These are phyloP conservation scores for Hypselothyrea guttata DNA, from an alignment of 2,888 invertebrate genomes.

Conservation along the genomic window DNA sequence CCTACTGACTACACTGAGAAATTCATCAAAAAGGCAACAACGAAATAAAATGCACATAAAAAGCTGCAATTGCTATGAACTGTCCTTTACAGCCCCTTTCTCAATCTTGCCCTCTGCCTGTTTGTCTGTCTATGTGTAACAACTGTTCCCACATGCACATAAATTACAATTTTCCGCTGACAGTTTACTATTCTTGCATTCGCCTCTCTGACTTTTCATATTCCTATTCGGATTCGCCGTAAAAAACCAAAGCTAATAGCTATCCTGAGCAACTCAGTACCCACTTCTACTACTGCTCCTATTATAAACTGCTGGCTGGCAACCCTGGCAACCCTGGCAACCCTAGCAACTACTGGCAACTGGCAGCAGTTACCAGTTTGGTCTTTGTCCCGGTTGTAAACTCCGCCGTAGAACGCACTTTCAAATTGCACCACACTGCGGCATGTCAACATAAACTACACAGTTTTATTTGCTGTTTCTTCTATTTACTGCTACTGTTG, in stretches of 20 bases:
- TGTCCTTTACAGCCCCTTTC: not conserved
- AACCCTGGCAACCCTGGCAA: not conserved
- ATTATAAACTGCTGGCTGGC: conserved; percentile 14
- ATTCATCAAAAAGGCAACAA: conserved; percentile 53
- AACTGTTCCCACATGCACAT: conserved; percentile 65
- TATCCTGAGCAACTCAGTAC: conserved; percentile 10
- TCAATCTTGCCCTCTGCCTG: not conserved
- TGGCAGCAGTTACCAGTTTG: conserved; percentile 45
- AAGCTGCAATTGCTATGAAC: conserved; percentile 32
- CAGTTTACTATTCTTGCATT: conserved; percentile 72
- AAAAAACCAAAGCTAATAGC: conserved; percentile 73
- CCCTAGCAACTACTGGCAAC: conserved; percentile 11
- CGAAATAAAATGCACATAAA: conserved; percentile 69
- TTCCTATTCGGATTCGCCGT: conserved; percentile 55
- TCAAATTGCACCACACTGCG: conserved; percentile 51
- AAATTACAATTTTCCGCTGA: conserved; percentile 78
- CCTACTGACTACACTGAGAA: conserved; percentile 6
- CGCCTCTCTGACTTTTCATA: conserved; percentile 69
- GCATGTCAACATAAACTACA: conserved; percentile 70
- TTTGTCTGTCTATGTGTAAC: conserved; percentile 22
- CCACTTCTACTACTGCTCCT: conserved; percentile 22
- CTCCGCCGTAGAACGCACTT: conserved; percentile 18
- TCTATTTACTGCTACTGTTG: conserved; percentile 23
- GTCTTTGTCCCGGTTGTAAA: conserved; percentile 48
- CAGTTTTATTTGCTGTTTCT: conserved; percentile 59